Conservation (phyloP, 2,888 invertebrate species). For the Meganola albula region DNA sequence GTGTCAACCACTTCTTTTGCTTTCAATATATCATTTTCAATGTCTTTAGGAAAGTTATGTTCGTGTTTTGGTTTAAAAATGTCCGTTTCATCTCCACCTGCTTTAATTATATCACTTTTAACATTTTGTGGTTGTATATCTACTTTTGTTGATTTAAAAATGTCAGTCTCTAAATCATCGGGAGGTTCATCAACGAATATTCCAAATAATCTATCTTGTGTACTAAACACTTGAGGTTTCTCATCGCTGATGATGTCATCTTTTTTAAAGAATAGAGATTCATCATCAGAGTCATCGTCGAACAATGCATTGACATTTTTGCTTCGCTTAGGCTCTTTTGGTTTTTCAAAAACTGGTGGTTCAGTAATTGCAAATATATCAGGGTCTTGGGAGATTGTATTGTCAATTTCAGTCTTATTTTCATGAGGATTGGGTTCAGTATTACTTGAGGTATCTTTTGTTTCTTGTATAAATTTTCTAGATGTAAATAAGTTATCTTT, state of each 20-base stretch:
- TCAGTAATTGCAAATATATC: constrained; percentile 37
- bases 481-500: constrained; percentile 17
- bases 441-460: constrained; percentile 7
- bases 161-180: constrained; percentile 31
- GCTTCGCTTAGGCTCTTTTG: constrained; percentile 57
- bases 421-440: constrained; percentile 6
- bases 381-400: constrained; percentile 10
- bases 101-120: no score
- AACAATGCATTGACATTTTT: constrained; percentile 67
- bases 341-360: constrained; percentile 62
- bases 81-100: no score
- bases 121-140: no score
- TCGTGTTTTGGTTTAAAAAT: no score
- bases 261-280: constrained; percentile 62
- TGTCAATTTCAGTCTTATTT: constrained; percentile 13
- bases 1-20: no score
- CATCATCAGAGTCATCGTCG: constrained; percentile 70
- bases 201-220: constrained; percentile 43
- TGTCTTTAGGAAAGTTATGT: no score
- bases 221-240: constrained; percentile 39
- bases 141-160: no score
- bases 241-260: constrained; percentile 53
- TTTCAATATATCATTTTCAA: no score
- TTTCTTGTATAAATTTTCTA: constrained; percentile 1
- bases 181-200: constrained; percentile 64